Evolutionary conservation across 2,888 invertebrate species (phyloP).

Genomic region (Thysanoteuthis rhombus): DNA sequence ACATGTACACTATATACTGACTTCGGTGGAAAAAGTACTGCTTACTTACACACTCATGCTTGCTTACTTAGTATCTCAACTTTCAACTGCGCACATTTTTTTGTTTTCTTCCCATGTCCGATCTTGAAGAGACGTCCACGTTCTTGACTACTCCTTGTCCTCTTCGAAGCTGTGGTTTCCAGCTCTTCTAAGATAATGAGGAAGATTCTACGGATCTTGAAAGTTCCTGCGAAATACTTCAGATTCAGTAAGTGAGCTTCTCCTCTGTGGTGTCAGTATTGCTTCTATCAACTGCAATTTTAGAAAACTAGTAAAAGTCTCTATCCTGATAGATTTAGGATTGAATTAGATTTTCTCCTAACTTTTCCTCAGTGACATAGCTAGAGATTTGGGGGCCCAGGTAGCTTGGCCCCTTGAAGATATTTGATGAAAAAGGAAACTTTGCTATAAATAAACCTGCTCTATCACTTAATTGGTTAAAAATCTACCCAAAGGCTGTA

Average conservation of each 20-base stretch:
- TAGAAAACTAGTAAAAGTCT: neutral
- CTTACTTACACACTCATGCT: neutral
- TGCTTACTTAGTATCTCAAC: neutral
- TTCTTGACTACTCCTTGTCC: neutral
- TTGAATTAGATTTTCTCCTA: neutral
- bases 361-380: no score
- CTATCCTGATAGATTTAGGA: neutral
- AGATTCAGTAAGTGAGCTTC: neutral
- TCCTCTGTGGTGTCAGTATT: neutral
- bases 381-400: no score
- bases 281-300: neutral
- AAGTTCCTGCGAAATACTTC: neutral
- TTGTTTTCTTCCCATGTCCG: neutral
- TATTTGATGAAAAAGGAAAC: no score
- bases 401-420: no score
- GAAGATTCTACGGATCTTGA: neutral
- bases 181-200: neutral
- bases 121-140: neutral
- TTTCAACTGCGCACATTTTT: neutral
- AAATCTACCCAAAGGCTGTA: no score
- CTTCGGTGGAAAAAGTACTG: neutral
- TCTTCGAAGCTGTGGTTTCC: neutral
- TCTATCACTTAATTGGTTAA: no score
- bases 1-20: neutral
- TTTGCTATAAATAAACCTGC: no score